A percentile compares a stretch with the other conserved stretches of the same genome.
phyloP scores from a whole-genome alignment of 2,797 vertebrate genomes.

The Enteromius trimaculatus region DNA sequence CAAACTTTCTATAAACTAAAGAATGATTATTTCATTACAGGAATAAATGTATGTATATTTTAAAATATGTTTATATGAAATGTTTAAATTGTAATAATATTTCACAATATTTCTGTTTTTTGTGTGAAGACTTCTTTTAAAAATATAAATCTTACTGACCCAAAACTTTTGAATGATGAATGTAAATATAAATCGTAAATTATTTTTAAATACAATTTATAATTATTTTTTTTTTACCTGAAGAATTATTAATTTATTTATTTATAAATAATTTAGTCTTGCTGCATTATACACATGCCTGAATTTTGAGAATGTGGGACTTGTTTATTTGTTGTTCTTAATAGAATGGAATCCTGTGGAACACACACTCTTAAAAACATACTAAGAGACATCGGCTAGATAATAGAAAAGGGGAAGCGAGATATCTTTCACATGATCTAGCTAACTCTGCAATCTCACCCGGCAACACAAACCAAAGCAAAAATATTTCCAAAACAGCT shows the following conservation, averaged over 20 bases:
- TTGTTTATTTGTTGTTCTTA: neutral
- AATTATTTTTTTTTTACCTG: neutral
- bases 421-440: neutral
- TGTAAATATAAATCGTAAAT: neutral
- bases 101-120: neutral
- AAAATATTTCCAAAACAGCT: constrained; percentile 32
- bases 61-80: neutral
- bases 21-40: neutral
- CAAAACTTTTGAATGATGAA: neutral
- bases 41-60: neutral
- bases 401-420: neutral
- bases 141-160: neutral
- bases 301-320: neutral
- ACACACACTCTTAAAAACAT: constrained; percentile 25
- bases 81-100: neutral
- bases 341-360: neutral
- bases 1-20: too few species aligned
- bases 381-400: neutral
- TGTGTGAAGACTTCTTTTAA: neutral
- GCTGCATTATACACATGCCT: neutral
- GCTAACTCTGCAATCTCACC: constrained; percentile 21
- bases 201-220: neutral
- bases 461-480: constrained; percentile 16
- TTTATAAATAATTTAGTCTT: neutral
- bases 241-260: neutral